Conservation (phyloP, 2,797 vertebrate species). For the Fratercula arctica region DNA sequence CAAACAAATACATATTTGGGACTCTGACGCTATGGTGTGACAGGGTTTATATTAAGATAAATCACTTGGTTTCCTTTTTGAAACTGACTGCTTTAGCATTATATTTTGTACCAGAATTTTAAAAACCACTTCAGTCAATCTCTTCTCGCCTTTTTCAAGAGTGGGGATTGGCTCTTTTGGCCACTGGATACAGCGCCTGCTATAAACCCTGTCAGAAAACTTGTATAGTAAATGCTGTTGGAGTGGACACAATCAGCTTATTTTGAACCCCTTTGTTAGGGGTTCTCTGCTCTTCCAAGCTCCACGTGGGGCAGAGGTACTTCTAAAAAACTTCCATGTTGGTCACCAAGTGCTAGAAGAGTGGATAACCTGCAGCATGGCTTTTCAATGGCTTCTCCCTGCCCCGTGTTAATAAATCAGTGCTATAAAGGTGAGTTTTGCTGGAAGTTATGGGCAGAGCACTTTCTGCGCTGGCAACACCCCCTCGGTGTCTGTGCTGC, state of each 20-base stretch:
- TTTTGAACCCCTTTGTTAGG: background rate
- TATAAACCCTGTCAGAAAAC: background rate
- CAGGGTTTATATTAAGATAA: background rate
- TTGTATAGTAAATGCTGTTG: background rate
- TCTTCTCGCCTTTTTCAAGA: background rate
- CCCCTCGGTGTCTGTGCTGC: background rate
- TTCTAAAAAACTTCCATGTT: background rate
- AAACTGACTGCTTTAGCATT: background rate
- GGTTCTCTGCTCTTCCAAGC: background rate
- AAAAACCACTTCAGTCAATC: background rate
- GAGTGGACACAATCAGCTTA: background rate
- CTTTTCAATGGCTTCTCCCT: background rate
- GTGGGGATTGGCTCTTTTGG: background rate
- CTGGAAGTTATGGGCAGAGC: background rate
- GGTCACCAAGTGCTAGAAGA: background rate
- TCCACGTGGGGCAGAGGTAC: background rate
- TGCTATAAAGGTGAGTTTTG: background rate
- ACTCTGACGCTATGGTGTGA: background rate
- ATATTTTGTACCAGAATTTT: background rate
- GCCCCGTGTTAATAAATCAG: fast-evolving
- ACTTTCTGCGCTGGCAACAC: background rate
- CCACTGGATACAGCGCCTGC: background rate
- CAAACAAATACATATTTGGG: background rate
- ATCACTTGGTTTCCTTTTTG: background rate
- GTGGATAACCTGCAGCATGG: fast-evolving